phyloP scores from a whole-genome alignment of 2,888 invertebrate species.

The Cartodere bifasciata region DNA sequence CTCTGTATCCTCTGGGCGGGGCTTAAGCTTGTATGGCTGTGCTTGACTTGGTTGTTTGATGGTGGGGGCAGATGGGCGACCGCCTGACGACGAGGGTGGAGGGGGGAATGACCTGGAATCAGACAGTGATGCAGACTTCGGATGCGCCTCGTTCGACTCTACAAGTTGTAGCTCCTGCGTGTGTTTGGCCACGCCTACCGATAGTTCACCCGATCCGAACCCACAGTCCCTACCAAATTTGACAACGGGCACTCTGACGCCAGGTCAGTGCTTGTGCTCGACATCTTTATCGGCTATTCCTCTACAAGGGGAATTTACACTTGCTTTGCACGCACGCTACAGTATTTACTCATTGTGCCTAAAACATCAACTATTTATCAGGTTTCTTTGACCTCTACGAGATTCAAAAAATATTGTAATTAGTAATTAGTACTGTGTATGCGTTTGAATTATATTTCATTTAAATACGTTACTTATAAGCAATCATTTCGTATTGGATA shows the following conservation, averaged over 20 bases:
- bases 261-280: conserved; percentile 37
- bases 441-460: too few relatives aligned
- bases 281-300: neutral
- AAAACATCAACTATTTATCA: too few relatives aligned
- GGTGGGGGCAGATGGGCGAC: conserved; percentile 28
- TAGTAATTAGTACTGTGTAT: too few relatives aligned
- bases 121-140: conserved; percentile 13
- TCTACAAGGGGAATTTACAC: too few relatives aligned
- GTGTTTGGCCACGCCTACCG: conserved; percentile 15
- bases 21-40: conserved; percentile 32
- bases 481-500: too few relatives aligned
- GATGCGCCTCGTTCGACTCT: conserved; percentile 3
- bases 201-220: conserved; percentile 22
- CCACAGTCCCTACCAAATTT: conserved; percentile 24
- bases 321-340: too few relatives aligned
- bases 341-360: too few relatives aligned
- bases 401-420: too few relatives aligned
- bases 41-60: conserved; percentile 32
- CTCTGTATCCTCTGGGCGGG: too few relatives aligned
- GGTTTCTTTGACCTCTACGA: too few relatives aligned
- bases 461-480: too few relatives aligned
- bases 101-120: conserved; percentile 17
- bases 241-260: conserved; percentile 34
- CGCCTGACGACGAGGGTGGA: conserved; percentile 26
- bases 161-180: conserved; percentile 14